These are phyloP conservation scores for Rhombomys opimus DNA, from an alignment of 2,113 vertebrate species.

Conservation along the genomic window DNA sequence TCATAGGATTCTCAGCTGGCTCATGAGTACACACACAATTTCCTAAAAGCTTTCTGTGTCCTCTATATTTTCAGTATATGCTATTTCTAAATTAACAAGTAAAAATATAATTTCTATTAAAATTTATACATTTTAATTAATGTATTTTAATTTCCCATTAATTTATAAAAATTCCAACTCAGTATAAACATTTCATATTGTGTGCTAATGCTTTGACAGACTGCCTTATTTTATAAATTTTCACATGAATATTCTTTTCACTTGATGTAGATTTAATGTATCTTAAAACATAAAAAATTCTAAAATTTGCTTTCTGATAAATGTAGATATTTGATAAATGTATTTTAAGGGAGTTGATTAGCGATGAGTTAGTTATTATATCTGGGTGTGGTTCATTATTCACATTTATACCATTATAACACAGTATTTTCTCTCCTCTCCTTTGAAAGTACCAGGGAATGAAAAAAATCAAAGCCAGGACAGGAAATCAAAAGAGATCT, in stretches of 20 bases:
- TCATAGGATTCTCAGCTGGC: background rate
- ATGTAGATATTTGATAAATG: background rate
- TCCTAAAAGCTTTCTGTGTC: background rate
- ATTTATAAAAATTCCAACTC: background rate
- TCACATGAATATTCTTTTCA: background rate
- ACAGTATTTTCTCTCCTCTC: too few species aligned
- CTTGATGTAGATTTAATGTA: background rate
- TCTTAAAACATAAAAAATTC: background rate
- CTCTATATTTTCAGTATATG: background rate
- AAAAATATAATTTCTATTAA: background rate
- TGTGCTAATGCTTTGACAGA: background rate
- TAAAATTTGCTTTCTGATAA: background rate
- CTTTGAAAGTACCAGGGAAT: background rate
- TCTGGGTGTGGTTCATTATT: background rate
- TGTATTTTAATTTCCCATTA: background rate
- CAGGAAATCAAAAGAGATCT: background rate
- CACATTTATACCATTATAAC: background rate
- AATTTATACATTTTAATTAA: background rate
- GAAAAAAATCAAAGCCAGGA: background rate
- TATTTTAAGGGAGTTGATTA: background rate
- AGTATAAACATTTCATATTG: background rate
- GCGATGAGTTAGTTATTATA: background rate
- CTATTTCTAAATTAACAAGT: background rate
- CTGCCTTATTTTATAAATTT: background rate
- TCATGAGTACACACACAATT: background rate